Conservation (phyloP, 2,797 vertebrate genomes). For the Scolopax rusticola region DNA sequence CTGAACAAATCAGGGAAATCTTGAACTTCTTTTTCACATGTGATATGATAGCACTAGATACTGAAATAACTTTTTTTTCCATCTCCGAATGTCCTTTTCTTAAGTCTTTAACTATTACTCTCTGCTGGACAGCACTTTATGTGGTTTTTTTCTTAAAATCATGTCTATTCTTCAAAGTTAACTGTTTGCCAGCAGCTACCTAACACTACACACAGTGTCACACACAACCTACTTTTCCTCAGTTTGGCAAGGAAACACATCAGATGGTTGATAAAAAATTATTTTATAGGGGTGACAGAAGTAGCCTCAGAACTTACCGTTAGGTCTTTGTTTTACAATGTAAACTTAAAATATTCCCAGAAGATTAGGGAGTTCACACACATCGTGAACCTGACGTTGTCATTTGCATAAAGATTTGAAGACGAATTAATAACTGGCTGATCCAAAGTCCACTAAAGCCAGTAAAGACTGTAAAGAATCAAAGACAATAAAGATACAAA, state of each 20-base stretch:
- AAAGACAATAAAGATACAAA: constrained; percentile 7
- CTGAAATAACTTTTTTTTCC: not conserved
- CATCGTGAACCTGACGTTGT: not conserved
- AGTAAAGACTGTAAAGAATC: not conserved
- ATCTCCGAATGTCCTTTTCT: not conserved
- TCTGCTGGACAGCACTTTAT: not conserved
- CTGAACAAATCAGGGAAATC: not conserved
- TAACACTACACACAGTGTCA: not conserved
- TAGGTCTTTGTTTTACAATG: not conserved
- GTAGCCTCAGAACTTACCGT: not conserved
- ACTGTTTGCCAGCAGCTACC: not conserved
- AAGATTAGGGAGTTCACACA: constrained; percentile 8
- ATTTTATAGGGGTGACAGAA: not conserved
- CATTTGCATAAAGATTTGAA: not conserved
- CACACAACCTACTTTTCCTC: not conserved
- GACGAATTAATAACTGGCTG: constrained; percentile 25
- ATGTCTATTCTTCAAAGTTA: not conserved
- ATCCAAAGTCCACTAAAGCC: constrained; percentile 7
- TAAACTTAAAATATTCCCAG: not conserved
- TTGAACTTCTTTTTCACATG: not conserved
- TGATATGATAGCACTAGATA: not conserved
- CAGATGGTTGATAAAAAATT: not conserved
- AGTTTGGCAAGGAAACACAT: not conserved
- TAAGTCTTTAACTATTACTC: not conserved
- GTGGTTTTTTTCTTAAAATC: not conserved